Evolutionary conservation across 2,888 invertebrate genomes (phyloP), one percentile per base, ranked within the genome.

Genomic region (Hirtodrosophila trivittata): DNA sequence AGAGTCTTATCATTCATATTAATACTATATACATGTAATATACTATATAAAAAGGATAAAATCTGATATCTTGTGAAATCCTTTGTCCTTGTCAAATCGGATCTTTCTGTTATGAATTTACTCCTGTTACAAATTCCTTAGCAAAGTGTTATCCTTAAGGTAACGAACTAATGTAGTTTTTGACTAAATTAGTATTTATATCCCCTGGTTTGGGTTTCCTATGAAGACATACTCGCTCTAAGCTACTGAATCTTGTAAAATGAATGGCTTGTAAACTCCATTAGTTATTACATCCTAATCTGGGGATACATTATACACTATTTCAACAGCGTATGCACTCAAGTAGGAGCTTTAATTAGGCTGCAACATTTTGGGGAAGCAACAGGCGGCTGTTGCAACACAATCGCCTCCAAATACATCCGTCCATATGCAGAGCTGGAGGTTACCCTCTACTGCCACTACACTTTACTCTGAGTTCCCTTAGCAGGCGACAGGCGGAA

Each of bases 351-450:
- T 69, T 69, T 70, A 69, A 69, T 69, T 69, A 59, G 70, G 65
- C 58, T 49, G 45, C 56, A 67, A 56, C 66, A 66, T 14, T n/a
- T 28, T 41, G 45, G 46, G 63, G 69, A 77, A 73, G 66, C 84
- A 84, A 80, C 80, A 77, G 77, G 80, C 77, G 51, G 50, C 55
- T 52, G 55, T 18, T 42, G 74, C 65, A 69, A 41, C 66, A 70
- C 81, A 81, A 77, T 77, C 59, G 58, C 52, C 63, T 49, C 55
- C 47, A 75, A 73, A 77, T 84, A 75, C 77, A 81, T 77, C 77
- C 84, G 81, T 62, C 39, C 25, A 54, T 66, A 33, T 28, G 45
- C 50, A 58, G n/a, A n/a, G 33, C 10, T 38, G n/a, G 14, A 9
- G 14, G 9, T 6, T 21, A 8, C 41, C 9, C 32, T 16, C 46